These are phyloP conservation scores for Pogonocichla stellata DNA, from an alignment of 2,113 vertebrate genomes.

Conservation along the genomic window DNA sequence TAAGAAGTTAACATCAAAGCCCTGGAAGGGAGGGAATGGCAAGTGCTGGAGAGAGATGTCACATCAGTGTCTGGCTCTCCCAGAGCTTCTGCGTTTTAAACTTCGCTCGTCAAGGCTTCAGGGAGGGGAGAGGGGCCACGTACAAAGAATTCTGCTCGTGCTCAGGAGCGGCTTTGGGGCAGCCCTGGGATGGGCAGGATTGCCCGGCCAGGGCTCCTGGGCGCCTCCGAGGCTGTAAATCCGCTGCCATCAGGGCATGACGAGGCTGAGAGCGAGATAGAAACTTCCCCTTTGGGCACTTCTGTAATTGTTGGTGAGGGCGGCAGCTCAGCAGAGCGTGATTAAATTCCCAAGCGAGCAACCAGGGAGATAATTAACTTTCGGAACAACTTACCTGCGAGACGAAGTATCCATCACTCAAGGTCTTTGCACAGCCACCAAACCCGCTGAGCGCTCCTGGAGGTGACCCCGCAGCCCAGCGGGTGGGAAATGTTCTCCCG, in stretches of 20 bases:
- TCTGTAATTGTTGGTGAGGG: constrained; percentile 8
- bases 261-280: neutral
- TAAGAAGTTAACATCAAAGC: constrained; percentile 79
- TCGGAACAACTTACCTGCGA: constrained; percentile 34
- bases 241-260: neutral
- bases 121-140: neutral
- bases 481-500: neutral
- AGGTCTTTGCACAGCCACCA: neutral
- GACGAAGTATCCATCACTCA: constrained; percentile 1
- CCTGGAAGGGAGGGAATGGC: constrained; percentile 27
- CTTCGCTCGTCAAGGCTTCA: constrained; percentile 54
- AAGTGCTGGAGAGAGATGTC: constrained; percentile 52
- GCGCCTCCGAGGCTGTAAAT: neutral
- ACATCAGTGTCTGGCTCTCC: constrained; percentile 58
- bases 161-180: accelerated
- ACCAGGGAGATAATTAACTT: constrained; percentile 54
- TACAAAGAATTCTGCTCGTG: neutral
- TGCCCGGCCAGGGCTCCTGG: accelerated
- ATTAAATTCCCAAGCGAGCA: constrained; percentile 19
- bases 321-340: constrained; percentile 20
- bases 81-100: constrained; percentile 71
- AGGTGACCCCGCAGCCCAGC: constrained; percentile 37
- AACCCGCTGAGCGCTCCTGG: neutral
- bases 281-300: constrained; percentile 37
- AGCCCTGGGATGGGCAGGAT: neutral